These are phyloP conservation scores for Brachyrhaphis roseni DNA, from an alignment of 2,797 vertebrate genomes.

Conservation along the genomic window DNA sequence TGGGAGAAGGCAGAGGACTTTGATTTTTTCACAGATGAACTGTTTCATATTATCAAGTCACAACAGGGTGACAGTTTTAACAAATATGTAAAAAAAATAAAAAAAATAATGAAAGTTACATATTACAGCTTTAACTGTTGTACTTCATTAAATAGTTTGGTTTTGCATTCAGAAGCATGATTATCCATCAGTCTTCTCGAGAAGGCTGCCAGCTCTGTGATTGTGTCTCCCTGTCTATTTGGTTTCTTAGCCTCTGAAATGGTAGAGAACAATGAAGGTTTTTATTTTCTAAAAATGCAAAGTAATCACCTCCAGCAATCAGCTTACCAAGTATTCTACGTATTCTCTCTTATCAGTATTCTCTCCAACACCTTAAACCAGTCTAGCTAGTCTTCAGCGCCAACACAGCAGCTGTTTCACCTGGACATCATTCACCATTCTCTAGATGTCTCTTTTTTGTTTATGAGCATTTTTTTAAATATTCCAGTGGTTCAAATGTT, in stretches of 20 bases:
- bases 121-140: too few relatives aligned
- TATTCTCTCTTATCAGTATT: background rate
- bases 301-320: background rate
- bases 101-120: too few relatives aligned
- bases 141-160: too few relatives aligned
- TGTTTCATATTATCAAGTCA: too few relatives aligned
- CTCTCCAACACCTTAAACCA: background rate
- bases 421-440: background rate
- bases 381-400: background rate
- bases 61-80: too few relatives aligned
- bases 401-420: background rate
- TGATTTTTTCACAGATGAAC: too few relatives aligned
- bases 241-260: too few relatives aligned
- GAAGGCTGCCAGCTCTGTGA: background rate
- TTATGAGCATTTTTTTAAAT: background rate
- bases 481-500: background rate
- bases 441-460: background rate
- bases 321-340: background rate
- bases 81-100: too few relatives aligned
- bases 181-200: background rate
- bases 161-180: background rate
- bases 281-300: background rate
- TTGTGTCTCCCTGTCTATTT: background rate
- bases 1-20: too few relatives aligned
- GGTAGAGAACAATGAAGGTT: background rate